Conservation (phyloP, 2,797 vertebrate species). For the Pseudochromis fuscus region DNA sequence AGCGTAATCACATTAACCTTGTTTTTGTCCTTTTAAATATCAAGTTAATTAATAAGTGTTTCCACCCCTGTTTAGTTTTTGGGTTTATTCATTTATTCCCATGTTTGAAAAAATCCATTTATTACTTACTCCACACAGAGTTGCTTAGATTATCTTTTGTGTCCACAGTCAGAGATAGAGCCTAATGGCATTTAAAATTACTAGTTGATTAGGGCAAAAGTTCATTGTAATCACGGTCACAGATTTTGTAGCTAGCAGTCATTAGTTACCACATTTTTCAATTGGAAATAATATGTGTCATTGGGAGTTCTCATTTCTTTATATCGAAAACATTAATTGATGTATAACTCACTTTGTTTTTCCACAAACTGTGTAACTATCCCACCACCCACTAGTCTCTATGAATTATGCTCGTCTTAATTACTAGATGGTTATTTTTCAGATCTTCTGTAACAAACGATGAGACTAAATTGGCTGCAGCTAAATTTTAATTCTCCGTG, state of each 20-base stretch:
- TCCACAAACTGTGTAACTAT: slow-evolving; percentile 12
- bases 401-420: slow-evolving; percentile 30
- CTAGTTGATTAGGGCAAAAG: too few species aligned
- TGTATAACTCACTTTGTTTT: slow-evolving; percentile 24
- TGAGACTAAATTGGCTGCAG: slow-evolving; percentile 11
- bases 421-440: slow-evolving; percentile 8
- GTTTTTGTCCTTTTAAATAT: slow-evolving; percentile 28
- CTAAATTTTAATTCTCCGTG: slow-evolving; percentile 20
- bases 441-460: slow-evolving; percentile 14
- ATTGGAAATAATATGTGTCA: too few species aligned
- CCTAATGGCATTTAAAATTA: background rate
- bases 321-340: background rate
- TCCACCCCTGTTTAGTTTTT: background rate
- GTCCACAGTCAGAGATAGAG: background rate
- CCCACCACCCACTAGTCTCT: slow-evolving; percentile 13
- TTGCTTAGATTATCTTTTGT: background rate
- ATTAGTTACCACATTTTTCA: background rate
- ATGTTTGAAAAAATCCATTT: background rate
- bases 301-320: background rate
- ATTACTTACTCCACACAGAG: slow-evolving; percentile 3
- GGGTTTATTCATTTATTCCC: background rate
- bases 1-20: slow-evolving; percentile 1
- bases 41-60: slow-evolving; percentile 11
- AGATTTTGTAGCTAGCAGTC: too few species aligned
- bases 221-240: too few species aligned